Percentiles rank a stretch among this genome's conserved stretches.
These are phyloP conservation scores for Asteroscopus sphinx DNA, from an alignment of 2,888 invertebrate species.

Conservation along the genomic window DNA sequence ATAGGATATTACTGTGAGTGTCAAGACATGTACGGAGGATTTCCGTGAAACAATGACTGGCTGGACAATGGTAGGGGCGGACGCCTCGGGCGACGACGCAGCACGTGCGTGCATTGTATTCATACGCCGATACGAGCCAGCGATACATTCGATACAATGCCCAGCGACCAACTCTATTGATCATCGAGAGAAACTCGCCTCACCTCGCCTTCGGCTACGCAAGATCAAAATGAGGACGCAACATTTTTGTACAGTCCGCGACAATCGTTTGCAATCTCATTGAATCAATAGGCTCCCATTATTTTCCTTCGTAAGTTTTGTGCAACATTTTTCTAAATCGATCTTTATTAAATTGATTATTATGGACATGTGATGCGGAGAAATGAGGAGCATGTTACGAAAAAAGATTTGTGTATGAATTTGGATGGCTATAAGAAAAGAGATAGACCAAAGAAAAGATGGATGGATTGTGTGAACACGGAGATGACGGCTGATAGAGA, in stretches of 20 bases:
- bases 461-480: too few species aligned
- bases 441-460: too few species aligned
- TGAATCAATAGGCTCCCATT: constrained; percentile 37
- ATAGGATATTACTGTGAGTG: constrained; percentile 73
- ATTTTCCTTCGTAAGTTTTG: constrained; percentile 31
- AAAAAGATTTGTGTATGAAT: too few species aligned
- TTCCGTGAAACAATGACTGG: constrained; percentile 84
- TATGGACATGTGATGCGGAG: too few species aligned
- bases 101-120: constrained; percentile 86
- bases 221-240: constrained; percentile 56
- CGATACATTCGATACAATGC: constrained; percentile 65
- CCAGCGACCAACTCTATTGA: constrained; percentile 59
- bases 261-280: constrained; percentile 46
- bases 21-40: constrained; percentile 81
- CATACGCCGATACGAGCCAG: constrained; percentile 67
- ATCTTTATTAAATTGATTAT: constrained; percentile 33
- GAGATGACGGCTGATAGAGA: too few species aligned
- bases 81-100: constrained; percentile 66
- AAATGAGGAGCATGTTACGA: too few species aligned
- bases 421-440: too few species aligned
- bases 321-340: constrained; percentile 37
- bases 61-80: constrained; percentile 78
- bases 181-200: constrained; percentile 60
- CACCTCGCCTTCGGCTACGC: constrained; percentile 54
- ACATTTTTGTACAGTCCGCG: constrained; percentile 38